These are phyloP conservation scores for Sesamia nonagrioides DNA, from an alignment of 1,140 invertebrate genomes.

Conservation along the genomic window DNA sequence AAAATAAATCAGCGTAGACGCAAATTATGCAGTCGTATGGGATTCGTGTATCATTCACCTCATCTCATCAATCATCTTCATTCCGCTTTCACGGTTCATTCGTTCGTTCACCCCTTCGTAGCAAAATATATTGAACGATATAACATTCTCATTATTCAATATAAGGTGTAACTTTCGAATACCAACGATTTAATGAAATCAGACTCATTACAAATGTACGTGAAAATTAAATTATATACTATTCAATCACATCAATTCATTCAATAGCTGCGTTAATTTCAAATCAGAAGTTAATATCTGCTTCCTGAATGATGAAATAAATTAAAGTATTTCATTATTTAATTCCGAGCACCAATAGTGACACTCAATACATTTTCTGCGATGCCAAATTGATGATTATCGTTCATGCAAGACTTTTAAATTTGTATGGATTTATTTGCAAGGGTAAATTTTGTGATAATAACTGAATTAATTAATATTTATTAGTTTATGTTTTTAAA, in stretches of 20 bases:
- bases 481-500: not conserved
- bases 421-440: too few species aligned
- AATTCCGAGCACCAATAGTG: not conserved
- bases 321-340: constrained; percentile 16
- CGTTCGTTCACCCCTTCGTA: constrained; percentile 26
- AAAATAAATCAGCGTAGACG: not conserved
- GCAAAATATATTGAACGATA: constrained; percentile 4
- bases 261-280: not conserved
- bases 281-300: constrained; percentile 18
- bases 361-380: not conserved
- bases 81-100: constrained; percentile 18
- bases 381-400: constrained; percentile 15
- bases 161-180: not conserved
- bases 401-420: constrained; percentile 11
- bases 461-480: not conserved
- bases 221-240: not conserved
- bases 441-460: not conserved
- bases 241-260: not conserved
- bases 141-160: not conserved
- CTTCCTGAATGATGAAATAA: constrained; percentile 6
- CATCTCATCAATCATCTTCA: constrained; percentile 40
- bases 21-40: constrained; percentile 32
- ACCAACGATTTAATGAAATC: not conserved
- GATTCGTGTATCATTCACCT: constrained; percentile 33
- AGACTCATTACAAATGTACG: not conserved